Percentiles rank a stretch among this genome's conserved stretches.
These are phyloP conservation scores for Orthonyx spaldingii DNA, from an alignment of 2,113 vertebrate genomes.

Conservation along the genomic window DNA sequence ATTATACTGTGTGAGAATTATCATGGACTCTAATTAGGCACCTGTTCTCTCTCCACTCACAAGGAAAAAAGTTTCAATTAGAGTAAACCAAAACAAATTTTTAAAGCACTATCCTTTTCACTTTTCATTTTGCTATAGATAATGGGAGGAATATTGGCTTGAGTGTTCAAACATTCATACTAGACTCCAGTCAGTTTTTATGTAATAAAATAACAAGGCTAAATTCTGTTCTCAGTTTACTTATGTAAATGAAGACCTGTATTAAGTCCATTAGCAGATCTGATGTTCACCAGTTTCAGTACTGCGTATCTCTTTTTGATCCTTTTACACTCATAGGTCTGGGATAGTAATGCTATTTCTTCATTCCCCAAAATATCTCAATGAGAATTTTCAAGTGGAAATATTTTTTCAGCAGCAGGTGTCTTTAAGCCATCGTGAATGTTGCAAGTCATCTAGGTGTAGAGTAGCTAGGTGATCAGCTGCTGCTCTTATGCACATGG, in stretches of 20 bases:
- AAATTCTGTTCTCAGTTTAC: not conserved
- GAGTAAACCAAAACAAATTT: constrained; percentile 29
- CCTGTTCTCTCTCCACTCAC: constrained; percentile 46
- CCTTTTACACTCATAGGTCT: not conserved
- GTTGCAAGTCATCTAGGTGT: not conserved
- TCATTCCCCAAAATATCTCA: not conserved
- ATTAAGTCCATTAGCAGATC: not conserved
- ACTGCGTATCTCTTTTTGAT: not conserved
- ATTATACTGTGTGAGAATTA: constrained; percentile 52
- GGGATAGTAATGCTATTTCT: not conserved
- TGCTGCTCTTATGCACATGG: not conserved
- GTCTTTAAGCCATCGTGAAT: not conserved
- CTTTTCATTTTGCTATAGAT: not conserved
- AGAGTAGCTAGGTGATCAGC: not conserved
- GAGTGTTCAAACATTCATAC: not conserved
- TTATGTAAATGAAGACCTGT: not conserved
- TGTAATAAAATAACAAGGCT: not conserved
- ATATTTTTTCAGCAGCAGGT: not conserved
- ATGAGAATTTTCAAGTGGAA: not conserved
- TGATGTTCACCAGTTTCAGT: not conserved
- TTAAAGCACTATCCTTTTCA: constrained; percentile 25
- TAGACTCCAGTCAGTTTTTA: not conserved
- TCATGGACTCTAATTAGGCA: constrained; percentile 49
- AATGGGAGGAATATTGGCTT: constrained; percentile 27
- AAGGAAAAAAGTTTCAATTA: constrained; percentile 61